Percentiles rank a stretch among this genome's conserved stretches.
Evolutionary conservation across 2,888 invertebrate genomes (phyloP).

Genomic region (Trachelus iudaicus): DNA sequence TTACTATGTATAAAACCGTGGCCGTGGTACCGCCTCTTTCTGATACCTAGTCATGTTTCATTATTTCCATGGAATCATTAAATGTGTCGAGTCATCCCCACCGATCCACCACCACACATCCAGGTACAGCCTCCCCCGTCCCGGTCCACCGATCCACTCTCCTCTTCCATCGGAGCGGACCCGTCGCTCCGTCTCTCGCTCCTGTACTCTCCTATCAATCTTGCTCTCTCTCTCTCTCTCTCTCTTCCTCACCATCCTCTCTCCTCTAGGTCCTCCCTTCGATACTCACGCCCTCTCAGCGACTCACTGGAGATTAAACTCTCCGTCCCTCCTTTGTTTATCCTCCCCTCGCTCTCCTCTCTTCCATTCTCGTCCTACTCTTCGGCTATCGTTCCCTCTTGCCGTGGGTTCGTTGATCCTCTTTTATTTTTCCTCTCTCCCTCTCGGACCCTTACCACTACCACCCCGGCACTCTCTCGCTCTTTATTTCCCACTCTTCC

Average conservation of each 20-base stretch:
- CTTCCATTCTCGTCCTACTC: background rate
- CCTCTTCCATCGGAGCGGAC: conserved; percentile 9
- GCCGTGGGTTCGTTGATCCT: background rate
- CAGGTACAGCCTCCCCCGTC: conserved; percentile 29
- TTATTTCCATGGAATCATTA: conserved; percentile 60
- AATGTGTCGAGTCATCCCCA: conserved; percentile 44
- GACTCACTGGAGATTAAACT: conserved; percentile 12
- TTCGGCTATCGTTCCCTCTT: conserved; percentile 25
- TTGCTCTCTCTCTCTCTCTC: conserved; percentile 13
- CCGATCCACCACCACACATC: background rate
- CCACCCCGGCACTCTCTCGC: conserved; percentile 24
- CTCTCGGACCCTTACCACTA: conserved; percentile 2
- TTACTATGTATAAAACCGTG: conserved; percentile 20
- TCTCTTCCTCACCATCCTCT: conserved; percentile 21
- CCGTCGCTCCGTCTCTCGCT: conserved; percentile 15
- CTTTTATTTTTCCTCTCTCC: conserved; percentile 4
- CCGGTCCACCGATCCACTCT: conserved; percentile 21
- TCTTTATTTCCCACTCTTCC: conserved; percentile 33
- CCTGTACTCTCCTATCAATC: background rate
- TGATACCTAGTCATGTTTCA: conserved; percentile 58
- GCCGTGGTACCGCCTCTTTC: conserved; percentile 44
- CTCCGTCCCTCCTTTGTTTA: conserved; percentile 21
- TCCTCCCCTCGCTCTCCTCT: conserved; percentile 20
- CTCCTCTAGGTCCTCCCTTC: conserved; percentile 17
- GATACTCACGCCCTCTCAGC: conserved; percentile 15